Base-by-base conservation (phyloP, 2,113 vertebrate genomes). In the Brienomyrus longianalis region DNA sequence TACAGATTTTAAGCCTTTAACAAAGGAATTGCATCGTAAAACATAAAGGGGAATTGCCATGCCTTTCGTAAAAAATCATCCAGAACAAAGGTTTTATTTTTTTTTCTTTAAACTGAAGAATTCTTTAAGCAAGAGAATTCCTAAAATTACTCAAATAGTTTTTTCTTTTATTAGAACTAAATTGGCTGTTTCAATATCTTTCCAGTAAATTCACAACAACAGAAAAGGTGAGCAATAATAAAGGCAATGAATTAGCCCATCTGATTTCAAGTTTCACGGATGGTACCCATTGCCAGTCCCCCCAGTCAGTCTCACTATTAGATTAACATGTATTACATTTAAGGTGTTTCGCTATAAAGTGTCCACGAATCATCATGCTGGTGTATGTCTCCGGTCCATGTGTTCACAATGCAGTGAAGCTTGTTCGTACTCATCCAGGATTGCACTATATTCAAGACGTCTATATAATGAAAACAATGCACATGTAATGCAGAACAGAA, bases 401-500 rank as follows among this genome's bases (percentile, higher is more conserved):
- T 93, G 96, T 93, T 96, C 97, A 96, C 91, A 96, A 96, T 95
- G 96, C 96, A 95, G 88, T 94, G 97, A 95, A 90, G 97, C 95
- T 95, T 93, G 97, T 96, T 98, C 96, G 95, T 94, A 97, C 94
- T 95, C 97, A 96, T 96, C 93, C 97, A 96, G 96, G 97, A 96
- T 95, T 92, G 94, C 95, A 96, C 96, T 98, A 96, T 96, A 97
- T 95, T 96, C 97, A 97, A 98, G 96, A 96, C 96, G 96, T 98
- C 97, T 98, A 98, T 94, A 96, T 96, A 96, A 97, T 96, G 96
- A 95, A 97, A 97, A 98, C 96, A 97, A 97, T 13, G 96, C 92
- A 96, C 93, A 96, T 92, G 93, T 90, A 95, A 94, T 95, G 95
- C 88, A 95, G 95, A 96, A 95, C 93, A 95, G 93, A 94, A 93